Evolutionary conservation across 2,797 vertebrate species (phyloP).

Genomic region (Chiroxiphia lanceolata): DNA sequence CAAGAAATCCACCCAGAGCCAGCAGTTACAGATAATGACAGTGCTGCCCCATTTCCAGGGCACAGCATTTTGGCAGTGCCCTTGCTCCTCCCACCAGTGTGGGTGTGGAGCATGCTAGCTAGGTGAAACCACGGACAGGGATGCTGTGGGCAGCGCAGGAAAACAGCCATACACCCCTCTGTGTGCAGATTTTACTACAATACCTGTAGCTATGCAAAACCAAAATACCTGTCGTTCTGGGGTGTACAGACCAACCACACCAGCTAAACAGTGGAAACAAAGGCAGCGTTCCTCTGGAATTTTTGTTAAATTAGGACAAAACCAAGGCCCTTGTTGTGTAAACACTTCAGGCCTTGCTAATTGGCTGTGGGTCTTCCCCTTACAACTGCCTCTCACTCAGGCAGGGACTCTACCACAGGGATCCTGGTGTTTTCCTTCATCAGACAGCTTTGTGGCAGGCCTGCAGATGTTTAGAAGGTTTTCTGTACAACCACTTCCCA

Average conservation of each 20-base stretch:
- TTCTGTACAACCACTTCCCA: background rate
- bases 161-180: accelerated
- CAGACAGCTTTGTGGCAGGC: background rate
- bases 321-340: accelerated
- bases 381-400: background rate
- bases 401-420: accelerated
- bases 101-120: background rate
- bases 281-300: background rate
- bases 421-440: background rate
- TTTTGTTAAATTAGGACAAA: background rate
- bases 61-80: background rate
- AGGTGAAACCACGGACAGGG: background rate
- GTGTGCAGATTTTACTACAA: background rate
- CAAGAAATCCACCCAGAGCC: background rate
- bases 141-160: background rate
- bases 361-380: background rate
- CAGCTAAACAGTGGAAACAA: background rate
- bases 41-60: background rate
- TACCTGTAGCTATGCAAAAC: background rate
- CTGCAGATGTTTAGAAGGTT: background rate
- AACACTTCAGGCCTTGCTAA: background rate
- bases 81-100: background rate
- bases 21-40: too few species aligned
- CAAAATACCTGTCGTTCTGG: background rate
- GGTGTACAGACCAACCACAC: background rate